Evolutionary conservation across 2,888 invertebrate genomes (phyloP).

Genomic region (Drosophila lutescens): DNA sequence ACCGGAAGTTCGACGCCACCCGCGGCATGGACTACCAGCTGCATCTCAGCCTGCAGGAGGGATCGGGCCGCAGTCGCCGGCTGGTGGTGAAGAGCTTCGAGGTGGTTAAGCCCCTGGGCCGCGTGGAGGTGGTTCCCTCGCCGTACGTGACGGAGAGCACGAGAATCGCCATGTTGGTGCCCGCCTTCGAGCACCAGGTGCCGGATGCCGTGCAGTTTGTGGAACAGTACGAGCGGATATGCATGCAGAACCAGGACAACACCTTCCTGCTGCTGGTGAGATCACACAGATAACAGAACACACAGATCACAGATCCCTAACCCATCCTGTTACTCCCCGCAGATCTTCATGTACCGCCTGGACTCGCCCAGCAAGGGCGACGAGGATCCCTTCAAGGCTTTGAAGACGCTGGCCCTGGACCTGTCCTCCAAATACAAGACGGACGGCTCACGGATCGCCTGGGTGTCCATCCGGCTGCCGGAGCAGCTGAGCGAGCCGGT

Average conservation of each 20-base stretch:
- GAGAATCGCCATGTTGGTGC: conserved; percentile 90
- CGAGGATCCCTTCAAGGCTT: conserved; percentile 86
- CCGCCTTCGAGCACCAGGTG: conserved; percentile 86
- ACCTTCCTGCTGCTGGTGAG: conserved; percentile 89
- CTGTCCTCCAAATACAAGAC: conserved; percentile 88
- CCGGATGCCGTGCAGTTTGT: conserved; percentile 88
- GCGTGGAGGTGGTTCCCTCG: conserved; percentile 94
- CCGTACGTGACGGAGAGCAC: conserved; percentile 98
- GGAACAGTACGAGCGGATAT: conserved; percentile 88
- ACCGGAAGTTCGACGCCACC: conserved; percentile 91
- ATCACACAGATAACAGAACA: too few species aligned
- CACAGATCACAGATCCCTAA: too few species aligned
- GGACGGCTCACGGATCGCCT: conserved; percentile 88
- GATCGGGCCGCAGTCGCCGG: conserved; percentile 46
- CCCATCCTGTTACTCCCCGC: not conserved
- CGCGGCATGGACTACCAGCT: conserved; percentile 94
- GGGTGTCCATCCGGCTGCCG: conserved; percentile 89
- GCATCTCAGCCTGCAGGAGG: conserved; percentile 88
- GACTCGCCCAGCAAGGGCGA: conserved; percentile 88
- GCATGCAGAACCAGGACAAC: conserved; percentile 91
- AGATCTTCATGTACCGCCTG: conserved; percentile 88
- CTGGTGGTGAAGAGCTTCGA: conserved; percentile 88
- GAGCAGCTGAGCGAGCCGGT: conserved; percentile 66
- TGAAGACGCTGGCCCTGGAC: conserved; percentile 88
- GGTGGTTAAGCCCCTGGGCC: conserved; percentile 92